These are phyloP conservation scores for Cacatua alba DNA, from an alignment of 2,113 vertebrate genomes.

Conservation along the genomic window DNA sequence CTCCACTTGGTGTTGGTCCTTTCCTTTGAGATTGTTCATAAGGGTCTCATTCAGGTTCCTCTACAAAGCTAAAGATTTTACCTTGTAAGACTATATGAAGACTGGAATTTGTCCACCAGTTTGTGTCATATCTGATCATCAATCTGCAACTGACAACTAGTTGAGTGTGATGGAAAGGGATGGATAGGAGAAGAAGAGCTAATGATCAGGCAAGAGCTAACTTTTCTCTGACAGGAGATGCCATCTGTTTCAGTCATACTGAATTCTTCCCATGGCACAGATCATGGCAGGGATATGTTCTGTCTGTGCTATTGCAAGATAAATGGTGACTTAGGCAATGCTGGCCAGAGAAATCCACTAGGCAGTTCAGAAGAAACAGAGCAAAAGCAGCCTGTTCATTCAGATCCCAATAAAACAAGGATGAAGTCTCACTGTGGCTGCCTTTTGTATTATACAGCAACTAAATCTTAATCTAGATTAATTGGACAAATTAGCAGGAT, in stretches of 20 bases:
- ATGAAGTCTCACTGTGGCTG: not conserved
- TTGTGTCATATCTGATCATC: not conserved
- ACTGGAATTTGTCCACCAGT: not conserved
- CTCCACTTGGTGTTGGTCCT: not conserved
- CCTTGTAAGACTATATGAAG: not conserved
- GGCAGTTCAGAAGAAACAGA: not conserved
- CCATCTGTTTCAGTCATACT: not conserved
- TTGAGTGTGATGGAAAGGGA: not conserved
- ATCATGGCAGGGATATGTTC: not conserved
- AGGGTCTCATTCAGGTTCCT: not conserved
- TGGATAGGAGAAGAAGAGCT: not conserved
- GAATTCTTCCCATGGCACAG: not conserved
- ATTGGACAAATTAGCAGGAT: not conserved
- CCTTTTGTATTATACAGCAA: not conserved
- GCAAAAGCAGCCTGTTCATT: not conserved
- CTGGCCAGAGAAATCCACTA: not conserved
- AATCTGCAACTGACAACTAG: not conserved
- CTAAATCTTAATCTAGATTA: not conserved
- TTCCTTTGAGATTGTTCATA: not conserved
- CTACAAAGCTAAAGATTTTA: not conserved
- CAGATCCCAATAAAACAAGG: not conserved
- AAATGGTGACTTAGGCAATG: not conserved
- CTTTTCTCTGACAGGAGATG: not conserved
- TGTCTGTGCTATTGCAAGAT: not conserved
- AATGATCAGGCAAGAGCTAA: not conserved